Evolutionary conservation across 2,888 invertebrate species (phyloP).

Genomic region (Palloptera scutellata): DNA sequence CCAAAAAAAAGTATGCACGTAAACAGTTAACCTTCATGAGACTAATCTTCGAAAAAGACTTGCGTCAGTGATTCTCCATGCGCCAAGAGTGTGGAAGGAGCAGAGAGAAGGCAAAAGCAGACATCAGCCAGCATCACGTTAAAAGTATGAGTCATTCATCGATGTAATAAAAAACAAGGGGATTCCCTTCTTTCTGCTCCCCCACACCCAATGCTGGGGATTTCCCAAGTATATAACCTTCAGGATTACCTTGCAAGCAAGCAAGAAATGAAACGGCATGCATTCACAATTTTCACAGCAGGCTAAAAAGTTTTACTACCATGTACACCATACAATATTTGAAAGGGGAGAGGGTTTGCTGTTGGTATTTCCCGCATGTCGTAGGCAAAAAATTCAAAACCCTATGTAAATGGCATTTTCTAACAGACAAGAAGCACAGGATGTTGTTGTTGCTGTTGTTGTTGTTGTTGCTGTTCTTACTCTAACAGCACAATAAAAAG

Average conservation of each 20-base stretch:
- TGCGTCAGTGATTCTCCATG: background rate
- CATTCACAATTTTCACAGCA: too few species aligned
- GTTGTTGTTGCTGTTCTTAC: too few species aligned
- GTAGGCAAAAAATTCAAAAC: too few species aligned
- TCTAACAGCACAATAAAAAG: too few species aligned
- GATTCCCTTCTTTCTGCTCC: background rate
- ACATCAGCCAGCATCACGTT: background rate
- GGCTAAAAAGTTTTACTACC: too few species aligned
- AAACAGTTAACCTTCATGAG: conserved; percentile 11
- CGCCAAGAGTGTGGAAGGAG: background rate
- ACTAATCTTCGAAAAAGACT: conserved; percentile 22
- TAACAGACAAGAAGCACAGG: too few species aligned
- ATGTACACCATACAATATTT: too few species aligned
- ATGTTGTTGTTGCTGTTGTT: too few species aligned
- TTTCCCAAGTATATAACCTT: conserved; percentile 30
- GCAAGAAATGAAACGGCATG: background rate
- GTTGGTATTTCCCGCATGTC: too few species aligned
- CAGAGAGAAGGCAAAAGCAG: background rate
- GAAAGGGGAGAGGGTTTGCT: too few species aligned
- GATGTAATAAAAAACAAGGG: background rate
- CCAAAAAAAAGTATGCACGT: background rate
- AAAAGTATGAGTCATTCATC: conserved; percentile 22
- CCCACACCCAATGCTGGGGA: conserved; percentile 24
- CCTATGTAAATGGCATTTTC: too few species aligned
- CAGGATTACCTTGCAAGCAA: conserved; percentile 18